Conservation (phyloP, 2,797 vertebrate genomes). For the Sus cebifrons region DNA sequence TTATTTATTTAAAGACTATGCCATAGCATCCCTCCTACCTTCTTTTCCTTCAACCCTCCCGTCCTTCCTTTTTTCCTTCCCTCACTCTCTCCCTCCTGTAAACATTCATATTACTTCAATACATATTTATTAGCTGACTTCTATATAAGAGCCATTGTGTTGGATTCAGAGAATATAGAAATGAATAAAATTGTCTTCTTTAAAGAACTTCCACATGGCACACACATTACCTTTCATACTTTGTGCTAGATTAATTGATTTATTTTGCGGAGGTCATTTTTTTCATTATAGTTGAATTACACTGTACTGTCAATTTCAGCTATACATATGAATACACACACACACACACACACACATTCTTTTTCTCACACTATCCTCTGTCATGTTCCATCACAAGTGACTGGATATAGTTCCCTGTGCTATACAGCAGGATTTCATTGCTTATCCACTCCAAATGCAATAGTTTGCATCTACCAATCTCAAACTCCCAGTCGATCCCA, state of each 20-base stretch:
- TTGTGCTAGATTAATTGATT: background rate
- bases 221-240: background rate
- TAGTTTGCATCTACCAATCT: too few species aligned
- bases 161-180: background rate
- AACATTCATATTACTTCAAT: constrained; percentile 39
- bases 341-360: too few species aligned
- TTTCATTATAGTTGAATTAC: too few species aligned
- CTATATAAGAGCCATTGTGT: background rate
- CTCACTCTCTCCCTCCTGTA: background rate
- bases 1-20: background rate
- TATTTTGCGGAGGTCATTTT: background rate
- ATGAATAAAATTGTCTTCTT: background rate
- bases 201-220: background rate
- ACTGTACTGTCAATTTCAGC: too few species aligned
- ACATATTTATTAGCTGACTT: background rate
- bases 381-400: too few species aligned
- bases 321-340: too few species aligned
- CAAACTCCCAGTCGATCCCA: too few species aligned
- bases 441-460: too few species aligned
- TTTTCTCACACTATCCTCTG: too few species aligned
- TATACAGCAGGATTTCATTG: too few species aligned
- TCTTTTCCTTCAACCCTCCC: background rate
- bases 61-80: background rate
- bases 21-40: background rate
- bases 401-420: too few species aligned